Base-by-base conservation (phyloP, 2,888 invertebrate genomes). In the Dromius quadrimaculatus region DNA sequence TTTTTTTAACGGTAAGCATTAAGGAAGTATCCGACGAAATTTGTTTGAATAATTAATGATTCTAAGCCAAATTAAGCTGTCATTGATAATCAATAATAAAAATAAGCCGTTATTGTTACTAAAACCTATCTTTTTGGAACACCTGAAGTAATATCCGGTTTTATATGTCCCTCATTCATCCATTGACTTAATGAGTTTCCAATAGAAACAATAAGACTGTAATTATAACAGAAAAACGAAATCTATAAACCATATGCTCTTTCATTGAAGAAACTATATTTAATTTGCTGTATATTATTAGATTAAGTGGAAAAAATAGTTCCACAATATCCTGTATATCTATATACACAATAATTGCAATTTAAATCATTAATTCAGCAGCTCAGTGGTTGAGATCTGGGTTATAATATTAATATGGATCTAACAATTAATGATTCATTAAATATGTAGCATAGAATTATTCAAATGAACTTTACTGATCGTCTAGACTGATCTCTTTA, bases 111-210 rank as follows among this genome's bases (percentile, higher is more conserved):
- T 54, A 28, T 28, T 28, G 50, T 54, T 15, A 54, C 11, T 54
- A 28, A 54, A 28, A 54, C 28, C 23, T 54, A 54, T 54, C 50
- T 13, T 15, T 15, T 54, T 54, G 28, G 28, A 17, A 50, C 47
- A 54, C 50, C 50, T 54, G 50, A 54, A 32, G 50, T 28, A 54
- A 54, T 54, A 54, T 54, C 50, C 50, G 50, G 47, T 19, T 23
- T 2, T 47, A 47, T 47, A 22, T 22, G 23, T 19, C 8, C n/a
- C 23, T n/a, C 47, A 6, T 47, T 47, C 47, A 47, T 47, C 23
- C 23, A 23, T 47, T 6, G 47, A 22, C 47, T 47, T 47, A 47
- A 23, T 23, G 22, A 47, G 47, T 36, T 36, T 36, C n/a, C n/a
- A 47, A 47, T 20, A 47, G 23, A 47, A 47, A 47, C 47, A n/a